phyloP scores from a whole-genome alignment of 2,797 vertebrate species.

The Cebuella pygmaea region DNA sequence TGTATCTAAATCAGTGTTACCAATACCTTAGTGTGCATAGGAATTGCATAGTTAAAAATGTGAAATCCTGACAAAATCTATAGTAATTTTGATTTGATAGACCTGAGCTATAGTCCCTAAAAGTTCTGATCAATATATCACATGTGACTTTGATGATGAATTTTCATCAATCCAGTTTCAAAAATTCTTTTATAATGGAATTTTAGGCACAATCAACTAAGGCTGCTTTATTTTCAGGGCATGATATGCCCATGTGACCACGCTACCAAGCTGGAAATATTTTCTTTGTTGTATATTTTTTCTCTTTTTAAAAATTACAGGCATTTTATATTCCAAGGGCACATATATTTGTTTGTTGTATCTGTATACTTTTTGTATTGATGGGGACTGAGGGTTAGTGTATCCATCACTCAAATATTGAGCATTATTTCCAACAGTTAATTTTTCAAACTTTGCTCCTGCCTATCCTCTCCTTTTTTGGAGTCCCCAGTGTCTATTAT shows the following conservation, averaged over 20 bases:
- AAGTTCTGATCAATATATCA: neutral
- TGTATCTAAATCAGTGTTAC: neutral
- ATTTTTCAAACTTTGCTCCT: no score
- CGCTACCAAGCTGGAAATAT: neutral
- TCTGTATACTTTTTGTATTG: no score
- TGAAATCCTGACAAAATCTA: neutral
- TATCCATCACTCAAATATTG: no score
- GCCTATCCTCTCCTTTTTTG: no score
- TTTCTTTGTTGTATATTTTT: neutral
- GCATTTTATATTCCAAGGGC: no score
- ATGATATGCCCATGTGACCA: fast-evolving
- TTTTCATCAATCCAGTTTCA: neutral
- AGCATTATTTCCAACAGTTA: no score
- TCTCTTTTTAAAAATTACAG: no score
- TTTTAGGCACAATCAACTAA: neutral
- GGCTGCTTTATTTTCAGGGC: neutral
- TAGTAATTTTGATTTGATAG: neutral
- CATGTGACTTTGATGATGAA: neutral
- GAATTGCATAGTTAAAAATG: neutral
- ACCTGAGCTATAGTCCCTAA: neutral
- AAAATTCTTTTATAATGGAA: neutral
- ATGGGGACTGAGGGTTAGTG: no score
- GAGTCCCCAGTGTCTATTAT: no score
- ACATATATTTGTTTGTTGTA: no score
- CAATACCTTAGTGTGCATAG: neutral